Percentiles rank a stretch among this genome's conserved stretches.
These are phyloP conservation scores for Orius insidiosus DNA, from an alignment of 1,140 invertebrate species.

Conservation along the genomic window DNA sequence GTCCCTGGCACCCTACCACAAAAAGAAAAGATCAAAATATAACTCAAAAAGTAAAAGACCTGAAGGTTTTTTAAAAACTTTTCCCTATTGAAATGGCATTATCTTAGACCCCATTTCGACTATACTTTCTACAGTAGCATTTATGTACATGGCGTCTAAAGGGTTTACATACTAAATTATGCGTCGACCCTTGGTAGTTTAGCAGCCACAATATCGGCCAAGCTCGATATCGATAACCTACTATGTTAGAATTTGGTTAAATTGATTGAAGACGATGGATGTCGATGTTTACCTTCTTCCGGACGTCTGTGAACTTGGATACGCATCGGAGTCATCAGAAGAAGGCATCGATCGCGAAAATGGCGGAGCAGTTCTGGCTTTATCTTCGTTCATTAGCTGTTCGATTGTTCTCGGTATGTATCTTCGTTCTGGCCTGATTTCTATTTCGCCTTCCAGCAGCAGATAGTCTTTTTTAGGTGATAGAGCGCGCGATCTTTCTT, in stretches of 20 bases:
- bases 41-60: too few species aligned
- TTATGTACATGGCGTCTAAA: not conserved
- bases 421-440: conserved; percentile 1
- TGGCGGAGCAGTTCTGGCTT: not conserved
- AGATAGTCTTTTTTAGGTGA: conserved; percentile 8
- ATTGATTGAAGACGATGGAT: too few species aligned
- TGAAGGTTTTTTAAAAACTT: too few species aligned
- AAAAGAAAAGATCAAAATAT: too few species aligned
- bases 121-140: not conserved
- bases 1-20: conserved; percentile 5
- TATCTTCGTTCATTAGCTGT: not conserved
- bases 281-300: too few species aligned
- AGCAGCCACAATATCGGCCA: not conserved
- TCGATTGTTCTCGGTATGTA: not conserved
- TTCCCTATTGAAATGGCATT: too few species aligned
- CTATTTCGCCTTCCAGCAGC: conserved; percentile 6
- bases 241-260: not conserved
- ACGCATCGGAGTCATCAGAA: too few species aligned
- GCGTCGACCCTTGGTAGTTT: conserved; percentile 6
- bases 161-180: not conserved
- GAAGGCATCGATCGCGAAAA: too few species aligned
- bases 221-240: conserved; percentile 5
- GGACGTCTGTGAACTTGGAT: too few species aligned
- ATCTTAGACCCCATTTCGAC: too few species aligned
- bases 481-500: not conserved